phyloP scores from a whole-genome alignment of 2,113 vertebrate species.

The Varanus salvator region DNA sequence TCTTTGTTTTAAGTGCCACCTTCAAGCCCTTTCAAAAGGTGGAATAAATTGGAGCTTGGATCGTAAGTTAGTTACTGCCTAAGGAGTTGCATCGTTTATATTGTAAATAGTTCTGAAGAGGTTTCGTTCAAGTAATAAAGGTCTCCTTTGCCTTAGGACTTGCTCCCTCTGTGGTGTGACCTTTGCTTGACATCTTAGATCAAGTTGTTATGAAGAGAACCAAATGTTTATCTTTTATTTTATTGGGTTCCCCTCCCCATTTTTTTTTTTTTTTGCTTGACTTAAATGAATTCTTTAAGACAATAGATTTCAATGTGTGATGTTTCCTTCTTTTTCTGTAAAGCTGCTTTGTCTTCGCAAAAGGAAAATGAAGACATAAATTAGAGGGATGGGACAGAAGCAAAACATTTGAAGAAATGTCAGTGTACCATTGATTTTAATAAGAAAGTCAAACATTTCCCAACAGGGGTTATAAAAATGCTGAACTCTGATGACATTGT shows the following conservation, averaged over 20 bases:
- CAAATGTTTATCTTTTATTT: constrained; percentile 33
- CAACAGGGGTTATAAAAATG: background rate
- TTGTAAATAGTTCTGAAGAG: constrained; percentile 60
- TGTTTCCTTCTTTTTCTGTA: background rate
- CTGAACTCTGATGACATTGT: no score
- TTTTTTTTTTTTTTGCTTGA: constrained; percentile 23
- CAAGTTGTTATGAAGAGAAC: constrained; percentile 54
- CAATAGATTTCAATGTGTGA: background rate
- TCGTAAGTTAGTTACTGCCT: constrained; percentile 40
- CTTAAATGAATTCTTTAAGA: constrained; percentile 11
- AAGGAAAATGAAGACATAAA: background rate
- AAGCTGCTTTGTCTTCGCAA: background rate
- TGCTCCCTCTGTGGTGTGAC: constrained; percentile 64
- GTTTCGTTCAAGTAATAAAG: constrained; percentile 69
- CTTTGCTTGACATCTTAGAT: constrained; percentile 65
- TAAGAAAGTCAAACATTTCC: no score
- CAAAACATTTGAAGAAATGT: background rate
- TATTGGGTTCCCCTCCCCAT: background rate
- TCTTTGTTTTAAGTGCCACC: constrained; percentile 34
- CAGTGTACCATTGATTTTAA: background rate
- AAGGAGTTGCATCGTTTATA: constrained; percentile 56
- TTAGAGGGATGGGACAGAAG: background rate
- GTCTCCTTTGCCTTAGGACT: constrained; percentile 57
- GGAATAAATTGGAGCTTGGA: constrained; percentile 45
- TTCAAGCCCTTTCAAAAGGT: constrained; percentile 52